phyloP scores from a whole-genome alignment of 1,140 invertebrate species.

The Magallana angulata region DNA sequence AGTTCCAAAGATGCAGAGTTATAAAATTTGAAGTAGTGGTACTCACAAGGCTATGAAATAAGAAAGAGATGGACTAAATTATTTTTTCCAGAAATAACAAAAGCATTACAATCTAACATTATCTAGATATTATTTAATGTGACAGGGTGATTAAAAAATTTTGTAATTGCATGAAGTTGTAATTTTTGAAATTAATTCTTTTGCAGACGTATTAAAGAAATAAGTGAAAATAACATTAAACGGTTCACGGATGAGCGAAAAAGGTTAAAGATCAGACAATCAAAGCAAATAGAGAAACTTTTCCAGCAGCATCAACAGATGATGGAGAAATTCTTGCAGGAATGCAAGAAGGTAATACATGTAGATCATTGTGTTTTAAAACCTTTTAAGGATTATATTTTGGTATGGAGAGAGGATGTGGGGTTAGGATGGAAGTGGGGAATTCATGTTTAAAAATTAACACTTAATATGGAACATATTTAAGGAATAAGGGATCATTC shows the following conservation, averaged over 20 bases:
- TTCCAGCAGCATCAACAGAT: constrained; percentile 95
- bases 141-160: no score
- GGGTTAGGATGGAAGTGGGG: neutral
- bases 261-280: constrained; percentile 91
- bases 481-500: no score
- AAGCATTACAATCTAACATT: no score
- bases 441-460: no score
- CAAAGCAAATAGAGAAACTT: constrained; percentile 95
- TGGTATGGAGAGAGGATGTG: neutral
- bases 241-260: constrained; percentile 99
- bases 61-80: no score
- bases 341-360: constrained; percentile 88
- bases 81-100: no score
- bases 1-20: no score
- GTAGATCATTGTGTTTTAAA: neutral
- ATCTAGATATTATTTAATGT: no score
- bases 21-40: no score
- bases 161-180: no score
- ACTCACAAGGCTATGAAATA: no score
- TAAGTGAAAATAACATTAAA: constrained; percentile 99
- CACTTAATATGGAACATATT: no score
- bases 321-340: constrained; percentile 92
- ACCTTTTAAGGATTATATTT: constrained; percentile 45
- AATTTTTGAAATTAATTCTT: neutral
- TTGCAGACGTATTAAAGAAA: constrained; percentile 87